Evolutionary conservation across 2,888 invertebrate species (phyloP), one percentile per base, ranked within the genome.

Genomic region (Ectemnius lituratus): DNA sequence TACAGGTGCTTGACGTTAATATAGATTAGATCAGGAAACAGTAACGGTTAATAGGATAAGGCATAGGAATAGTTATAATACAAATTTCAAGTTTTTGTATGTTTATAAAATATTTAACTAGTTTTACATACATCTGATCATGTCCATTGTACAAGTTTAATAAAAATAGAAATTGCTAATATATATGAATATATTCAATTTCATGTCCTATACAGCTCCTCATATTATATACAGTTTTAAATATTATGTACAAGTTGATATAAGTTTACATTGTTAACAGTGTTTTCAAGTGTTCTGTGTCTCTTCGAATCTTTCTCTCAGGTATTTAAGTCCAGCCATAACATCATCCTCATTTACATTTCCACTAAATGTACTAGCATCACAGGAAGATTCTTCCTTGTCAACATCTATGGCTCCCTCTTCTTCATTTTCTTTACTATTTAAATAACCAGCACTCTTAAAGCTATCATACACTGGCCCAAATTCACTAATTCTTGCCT

Each of bases 401-500:
- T 14, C 14, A 16, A 5, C 5, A 16, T 16, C 14, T 52, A 6
- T 16, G 1, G 14, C 4, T 5, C 4, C 1, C 16, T 52, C 1
- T 14, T 14, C 52, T 16, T 14, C 6, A 18, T 52, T 37, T 45
- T 58, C 52, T 20, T 75, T 57, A 65, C 14, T 2, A 16, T 45
- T 52, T 13, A 84, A 72, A 64, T 77, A 80, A 8, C 82, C 84
- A 23, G 76, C 82, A 65, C 80, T 84, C 8, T 81, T 79, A 59
- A 88, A 88, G 68, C 88, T 87, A 28, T 85, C 76, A 70, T 89
- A 89, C 37, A 78, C 71, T 14, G 97, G 97, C 0, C 96, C 97
- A 91, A 98, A 98, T 89, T 97, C 97, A 0, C 92, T 87, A 27
- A 92, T 91, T 78, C 97, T 92, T 86, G 96, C 95, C 66, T 92